These are phyloP conservation scores for Cephus cinctus DNA, from an alignment of 1,140 invertebrate species.

Conservation along the genomic window DNA sequence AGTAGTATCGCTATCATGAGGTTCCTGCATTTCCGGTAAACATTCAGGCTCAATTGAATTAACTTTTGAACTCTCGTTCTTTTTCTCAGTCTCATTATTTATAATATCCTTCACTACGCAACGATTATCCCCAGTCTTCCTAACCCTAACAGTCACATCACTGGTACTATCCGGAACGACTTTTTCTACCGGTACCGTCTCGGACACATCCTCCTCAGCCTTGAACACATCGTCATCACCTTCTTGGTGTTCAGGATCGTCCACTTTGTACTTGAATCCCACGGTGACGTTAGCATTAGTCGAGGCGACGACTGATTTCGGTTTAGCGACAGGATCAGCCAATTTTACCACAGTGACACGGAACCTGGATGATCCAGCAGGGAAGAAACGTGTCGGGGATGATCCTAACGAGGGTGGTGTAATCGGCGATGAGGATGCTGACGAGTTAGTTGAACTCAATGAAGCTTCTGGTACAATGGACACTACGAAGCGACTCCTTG, in stretches of 20 bases:
- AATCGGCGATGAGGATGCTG: slow-evolving; percentile 32
- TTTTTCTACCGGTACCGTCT: background rate
- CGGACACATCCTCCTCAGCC: slow-evolving; percentile 8
- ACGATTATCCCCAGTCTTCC: background rate
- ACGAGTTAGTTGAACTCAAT: slow-evolving; percentile 41
- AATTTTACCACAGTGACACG: slow-evolving; percentile 38
- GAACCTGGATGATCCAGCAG: slow-evolving; percentile 29
- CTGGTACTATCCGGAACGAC: background rate
- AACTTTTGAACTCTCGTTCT: background rate
- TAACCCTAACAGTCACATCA: background rate
- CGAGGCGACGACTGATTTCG: slow-evolving; percentile 24
- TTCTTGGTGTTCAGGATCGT: slow-evolving; percentile 17
- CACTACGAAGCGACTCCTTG: slow-evolving; percentile 61
- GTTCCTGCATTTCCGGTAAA: background rate
- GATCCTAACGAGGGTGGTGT: slow-evolving; percentile 31
- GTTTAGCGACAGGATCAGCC: slow-evolving; percentile 1
- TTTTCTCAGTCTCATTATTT: background rate
- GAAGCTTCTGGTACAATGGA: slow-evolving; percentile 57
- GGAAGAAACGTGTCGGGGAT: slow-evolving; percentile 29
- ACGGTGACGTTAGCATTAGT: slow-evolving; percentile 23
- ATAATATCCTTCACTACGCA: background rate
- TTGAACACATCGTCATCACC: slow-evolving; percentile 22
- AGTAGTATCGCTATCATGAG: background rate
- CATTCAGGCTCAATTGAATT: background rate
- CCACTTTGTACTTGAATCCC: slow-evolving; percentile 25